Evolutionary conservation across 2,113 vertebrate species (phyloP).

Genomic region (Leptosomus discolor): DNA sequence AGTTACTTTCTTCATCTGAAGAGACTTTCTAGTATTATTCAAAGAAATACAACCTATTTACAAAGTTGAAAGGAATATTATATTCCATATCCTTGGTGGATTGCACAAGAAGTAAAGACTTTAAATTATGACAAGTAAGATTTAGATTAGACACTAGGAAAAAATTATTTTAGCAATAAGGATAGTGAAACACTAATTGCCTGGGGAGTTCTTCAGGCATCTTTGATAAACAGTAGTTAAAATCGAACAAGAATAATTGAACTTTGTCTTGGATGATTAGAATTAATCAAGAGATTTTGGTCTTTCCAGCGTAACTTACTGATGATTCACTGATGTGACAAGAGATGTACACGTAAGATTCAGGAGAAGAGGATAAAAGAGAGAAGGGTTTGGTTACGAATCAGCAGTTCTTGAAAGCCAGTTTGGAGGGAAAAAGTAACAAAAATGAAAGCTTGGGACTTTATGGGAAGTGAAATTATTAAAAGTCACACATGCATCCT

Average conservation of each 20-base stretch:
- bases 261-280: background rate
- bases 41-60: background rate
- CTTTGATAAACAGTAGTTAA: background rate
- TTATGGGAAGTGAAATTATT: background rate
- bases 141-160: background rate
- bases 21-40: background rate
- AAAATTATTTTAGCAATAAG: background rate
- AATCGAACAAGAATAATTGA: background rate
- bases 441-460: background rate
- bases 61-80: background rate
- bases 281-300: background rate
- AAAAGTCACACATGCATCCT: background rate
- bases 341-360: background rate
- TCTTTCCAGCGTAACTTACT: background rate
- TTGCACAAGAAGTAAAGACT: background rate
- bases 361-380: background rate
- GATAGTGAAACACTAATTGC: background rate
- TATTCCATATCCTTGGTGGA: background rate
- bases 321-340: background rate
- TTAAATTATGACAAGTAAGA: background rate
- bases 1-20: background rate
- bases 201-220: background rate
- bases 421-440: background rate
- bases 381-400: background rate
- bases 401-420: background rate